Base-by-base conservation (phyloP, 2,888 invertebrate species). In the Melangyna quadrimaculata region DNA sequence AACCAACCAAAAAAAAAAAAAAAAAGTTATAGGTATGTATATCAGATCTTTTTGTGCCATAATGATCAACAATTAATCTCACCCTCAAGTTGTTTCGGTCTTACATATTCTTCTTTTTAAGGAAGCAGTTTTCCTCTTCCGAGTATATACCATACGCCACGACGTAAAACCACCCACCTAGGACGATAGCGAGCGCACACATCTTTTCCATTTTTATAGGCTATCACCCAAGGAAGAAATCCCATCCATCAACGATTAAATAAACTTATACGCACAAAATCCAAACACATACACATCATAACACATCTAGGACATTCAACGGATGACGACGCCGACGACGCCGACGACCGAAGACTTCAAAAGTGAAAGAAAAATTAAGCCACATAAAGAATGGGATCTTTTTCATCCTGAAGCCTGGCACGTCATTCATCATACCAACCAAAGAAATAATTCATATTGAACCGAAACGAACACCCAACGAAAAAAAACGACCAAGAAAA, bases 221-320 rank as follows among this genome's bases (percentile, higher is more conserved):
- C 71, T 71, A 59, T 67, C 77, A 71, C 29, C 69, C 80, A 72
- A 80, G 61, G 48, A 61, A 63, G 51, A 77, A 69, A 59, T 29
- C 72, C 57, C 80, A 86, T 86, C 86, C 72, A 86, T 86, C 86
- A 86, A 37, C 80, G 80, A 80, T 80, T 77, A 84, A 84, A 79
- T 79, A 79, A 84, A 84, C 83, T 75, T 63, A 75, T 59, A 79
- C 79, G 57, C 57, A 69, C 71, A 59, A 71, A 45, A 65, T 51
- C 29, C 9, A 55, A 19, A 10, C 19, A 74, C 59, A 63, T 35
- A 43, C 32, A 70, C 35, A 40, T 53, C 40, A 51, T 32, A 43
- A 19, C 59, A 61, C 45, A 67, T 59, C 48, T 35, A 81, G 70
- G 63, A 81, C 75, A 40, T 5, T 4, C 14, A 48, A 71, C 69